These are phyloP conservation scores for Oncopeltus fasciatus DNA, from an alignment of 1,140 invertebrate species.

Conservation along the genomic window DNA sequence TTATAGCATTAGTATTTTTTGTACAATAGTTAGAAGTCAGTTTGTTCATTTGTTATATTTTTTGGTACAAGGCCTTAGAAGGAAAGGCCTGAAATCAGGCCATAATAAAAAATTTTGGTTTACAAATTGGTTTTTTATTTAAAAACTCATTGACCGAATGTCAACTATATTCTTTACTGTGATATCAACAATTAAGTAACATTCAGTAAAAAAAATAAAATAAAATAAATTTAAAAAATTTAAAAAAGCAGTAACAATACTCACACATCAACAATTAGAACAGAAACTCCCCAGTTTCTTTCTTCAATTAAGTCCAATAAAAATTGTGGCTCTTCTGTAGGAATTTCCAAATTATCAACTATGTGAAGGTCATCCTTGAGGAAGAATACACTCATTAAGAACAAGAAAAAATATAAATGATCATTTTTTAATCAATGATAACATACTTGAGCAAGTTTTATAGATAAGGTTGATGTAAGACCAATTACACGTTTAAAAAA, in stretches of 20 bases:
- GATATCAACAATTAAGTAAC: not conserved
- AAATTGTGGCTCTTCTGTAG: slow-evolving; percentile 63
- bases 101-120: no score
- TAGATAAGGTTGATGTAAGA: slow-evolving; percentile 64
- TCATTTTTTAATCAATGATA: not conserved
- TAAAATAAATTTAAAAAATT: no score
- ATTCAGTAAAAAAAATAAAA: no score
- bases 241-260: slow-evolving; percentile 26
- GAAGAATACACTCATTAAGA: not conserved
- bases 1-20: no score
- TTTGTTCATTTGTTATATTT: no score
- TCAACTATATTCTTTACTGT: not conserved
- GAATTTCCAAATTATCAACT: slow-evolving; percentile 72
- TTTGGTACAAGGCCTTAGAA: no score
- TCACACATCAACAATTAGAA: slow-evolving; percentile 83
- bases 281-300: slow-evolving; percentile 89
- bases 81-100: no score
- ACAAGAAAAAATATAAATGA: not conserved
- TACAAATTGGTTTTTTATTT: no score
- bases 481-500: slow-evolving; percentile 59
- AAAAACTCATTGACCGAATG: no score
- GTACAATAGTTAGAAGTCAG: no score
- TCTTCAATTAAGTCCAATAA: slow-evolving; percentile 64
- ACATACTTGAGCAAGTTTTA: slow-evolving; percentile 69
- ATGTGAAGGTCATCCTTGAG: slow-evolving; percentile 81